Base-by-base conservation (phyloP, 2,888 invertebrate species). In the Acanthosepion esculentum region DNA sequence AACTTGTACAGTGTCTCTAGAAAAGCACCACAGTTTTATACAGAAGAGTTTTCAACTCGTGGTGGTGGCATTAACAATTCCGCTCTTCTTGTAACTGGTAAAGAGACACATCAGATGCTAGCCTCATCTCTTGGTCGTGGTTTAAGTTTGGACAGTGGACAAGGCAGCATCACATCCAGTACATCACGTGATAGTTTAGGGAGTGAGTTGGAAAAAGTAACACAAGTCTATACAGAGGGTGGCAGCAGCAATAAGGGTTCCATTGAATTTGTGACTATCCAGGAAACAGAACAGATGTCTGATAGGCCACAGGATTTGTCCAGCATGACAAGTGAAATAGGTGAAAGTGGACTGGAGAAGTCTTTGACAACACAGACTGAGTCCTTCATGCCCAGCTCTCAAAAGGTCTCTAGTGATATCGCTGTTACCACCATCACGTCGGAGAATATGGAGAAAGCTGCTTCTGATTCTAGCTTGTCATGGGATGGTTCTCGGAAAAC, bases 131-230 rank as follows among this genome's bases (percentile, higher is more conserved):
- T 78, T n/a, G 78, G 78, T 33, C 78, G 78, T n/a, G 78, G 78
- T 15, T 78, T 78, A 78, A 78, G 78, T 78, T 78, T 78, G n/a
- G 78, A 78, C 78, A 78, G 78, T 78, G 78, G 78, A 15, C 78
- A 78, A 78, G 78, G 78, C 78, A 78, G 78, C n/a, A 78, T 78
- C n/a, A 78, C 78, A 33, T 78, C 78, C n/a, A 78, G 78, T 78
- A 78, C 78, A 4, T 78, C 78, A 78, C 78, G 78, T 78, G 78
- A 78, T 33, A 78, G 78, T 78, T 78, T 78, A 33, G 78, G 78
- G n/a, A 78, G 78, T 78, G 78, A 78, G 33, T 78, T 78, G 15
- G 78, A 78, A 33, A 78, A 78, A 18, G 78, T 78, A 12, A 33
- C 78, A 29, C 92, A 92, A n/a, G 20, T 92, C 12, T 53, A 53